Base-by-base conservation (phyloP, 2,888 invertebrate genomes). In the Cryptocephalus moraei region DNA sequence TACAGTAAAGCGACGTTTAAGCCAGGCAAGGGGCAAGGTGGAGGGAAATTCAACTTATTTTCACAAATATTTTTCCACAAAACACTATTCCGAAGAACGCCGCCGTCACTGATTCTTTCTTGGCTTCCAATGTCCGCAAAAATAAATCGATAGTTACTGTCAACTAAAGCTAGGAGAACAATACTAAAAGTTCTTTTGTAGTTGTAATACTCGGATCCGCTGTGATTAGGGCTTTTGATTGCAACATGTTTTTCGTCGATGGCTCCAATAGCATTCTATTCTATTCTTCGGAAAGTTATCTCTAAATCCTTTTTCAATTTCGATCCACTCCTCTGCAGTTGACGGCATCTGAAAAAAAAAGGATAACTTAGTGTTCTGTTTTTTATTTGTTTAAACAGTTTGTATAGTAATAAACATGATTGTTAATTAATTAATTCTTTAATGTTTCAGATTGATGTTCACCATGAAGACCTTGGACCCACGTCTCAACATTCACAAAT, bases 101-200 rank as follows among this genome's bases (percentile, higher is more conserved):
- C 63, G 32, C 61, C 60, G 51, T 66, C 65, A 32, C 55, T 60
- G 42, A 62, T 57, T 51, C 60, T 41, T 12, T 66, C 63, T 51
- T 61, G 60, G 32, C 57, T 50, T 8, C 65, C 66, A 40, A 62
- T 55, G 51, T 65, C 61, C 9, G 66, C 60, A 52, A 54, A 62
- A 10, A 60, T 50, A 54, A 67, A 66, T 8, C 61, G 60, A 47
- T 66, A 69, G 46, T 68, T 53, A 22, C 65, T 63, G 56, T 71
- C 66, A 11, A 63, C 66, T 45, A 67, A 45, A 38, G 62, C 66
- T 43, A 67, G 52, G 39, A 70, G 51, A 8, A 70, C 64, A 39
- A 65, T 58, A 48, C 63, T 65, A 47, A 59, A 60, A 50, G 48
- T 51, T 3, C 38, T 46, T 59, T 66, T 68, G 49, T 65, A 67